Conservation (phyloP, 1,140 invertebrate species). For the Caenorhabditis brenneri region DNA sequence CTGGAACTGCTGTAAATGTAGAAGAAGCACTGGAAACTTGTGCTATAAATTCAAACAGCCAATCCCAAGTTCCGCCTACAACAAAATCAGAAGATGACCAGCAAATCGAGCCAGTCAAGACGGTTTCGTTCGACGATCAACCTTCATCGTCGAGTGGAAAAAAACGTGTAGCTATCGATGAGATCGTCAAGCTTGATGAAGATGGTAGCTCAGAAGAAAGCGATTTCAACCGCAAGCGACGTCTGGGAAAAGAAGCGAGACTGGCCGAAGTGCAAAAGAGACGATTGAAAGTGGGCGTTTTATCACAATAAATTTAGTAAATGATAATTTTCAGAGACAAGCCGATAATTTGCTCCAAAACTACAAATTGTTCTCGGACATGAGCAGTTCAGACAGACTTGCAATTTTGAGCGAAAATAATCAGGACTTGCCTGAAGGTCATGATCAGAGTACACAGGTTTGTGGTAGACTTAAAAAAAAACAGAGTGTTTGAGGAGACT, state of each 20-base stretch:
- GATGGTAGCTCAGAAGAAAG: background rate
- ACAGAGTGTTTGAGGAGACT: no score
- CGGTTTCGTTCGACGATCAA: no score
- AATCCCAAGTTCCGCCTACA: no score
- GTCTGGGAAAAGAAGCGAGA: background rate
- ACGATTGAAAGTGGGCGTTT: background rate
- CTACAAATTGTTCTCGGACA: background rate
- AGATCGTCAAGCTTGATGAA: background rate
- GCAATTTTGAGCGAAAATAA: background rate
- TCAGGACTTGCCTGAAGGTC: conserved; percentile 1
- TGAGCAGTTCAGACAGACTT: background rate
- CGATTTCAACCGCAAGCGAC: no score
- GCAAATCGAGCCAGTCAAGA: no score
- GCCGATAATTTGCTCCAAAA: background rate
- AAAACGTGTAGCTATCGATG: background rate
- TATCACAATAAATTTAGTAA: background rate
- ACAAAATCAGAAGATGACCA: no score
- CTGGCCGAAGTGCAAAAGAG: background rate
- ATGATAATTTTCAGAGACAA: background rate
- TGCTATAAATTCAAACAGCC: no score
- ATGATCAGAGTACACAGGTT: background rate
- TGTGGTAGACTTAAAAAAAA: background rate
- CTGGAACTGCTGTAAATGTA: no score
- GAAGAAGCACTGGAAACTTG: no score
- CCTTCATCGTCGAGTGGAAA: background rate